These are phyloP conservation scores for Apostichopus japonicus DNA, from an alignment of 35 echinoderm and acorn worm species.

Conservation along the genomic window DNA sequence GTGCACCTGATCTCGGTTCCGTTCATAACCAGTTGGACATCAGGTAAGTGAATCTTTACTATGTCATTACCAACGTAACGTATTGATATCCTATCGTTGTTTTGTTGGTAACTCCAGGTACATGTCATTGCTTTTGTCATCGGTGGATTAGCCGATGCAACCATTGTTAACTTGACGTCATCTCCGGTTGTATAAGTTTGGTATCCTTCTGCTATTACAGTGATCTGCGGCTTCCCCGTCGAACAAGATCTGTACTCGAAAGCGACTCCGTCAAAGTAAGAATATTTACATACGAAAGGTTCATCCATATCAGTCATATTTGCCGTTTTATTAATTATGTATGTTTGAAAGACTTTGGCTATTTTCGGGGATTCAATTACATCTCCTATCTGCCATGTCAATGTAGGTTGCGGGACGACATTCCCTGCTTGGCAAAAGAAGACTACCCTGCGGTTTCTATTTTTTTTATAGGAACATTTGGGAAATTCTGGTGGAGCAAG, in stretches of 20 bases:
- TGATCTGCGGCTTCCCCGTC: not conserved
- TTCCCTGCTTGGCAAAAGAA: not conserved
- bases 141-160: constrained; percentile 2
- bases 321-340: not conserved
- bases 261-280: not conserved
- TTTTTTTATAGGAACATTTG: not conserved
- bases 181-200: not conserved
- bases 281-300: constrained; percentile 6
- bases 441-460: not conserved
- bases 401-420: not conserved
- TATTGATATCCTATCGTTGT: not conserved
- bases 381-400: not conserved
- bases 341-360: not conserved
- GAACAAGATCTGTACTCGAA: constrained; percentile 10
- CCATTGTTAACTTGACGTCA: not conserved
- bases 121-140: not conserved
- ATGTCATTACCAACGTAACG: not conserved
- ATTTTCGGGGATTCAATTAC: not conserved
- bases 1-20: not conserved
- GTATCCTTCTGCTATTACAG: not conserved
- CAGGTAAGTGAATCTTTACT: not conserved
- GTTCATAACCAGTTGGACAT: constrained; percentile 2
- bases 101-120: not conserved
- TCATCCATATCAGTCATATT: not conserved
- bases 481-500: constrained; percentile 5